These are phyloP conservation scores for Goniozus legneri DNA, from an alignment of 1,140 invertebrate species.

Conservation along the genomic window DNA sequence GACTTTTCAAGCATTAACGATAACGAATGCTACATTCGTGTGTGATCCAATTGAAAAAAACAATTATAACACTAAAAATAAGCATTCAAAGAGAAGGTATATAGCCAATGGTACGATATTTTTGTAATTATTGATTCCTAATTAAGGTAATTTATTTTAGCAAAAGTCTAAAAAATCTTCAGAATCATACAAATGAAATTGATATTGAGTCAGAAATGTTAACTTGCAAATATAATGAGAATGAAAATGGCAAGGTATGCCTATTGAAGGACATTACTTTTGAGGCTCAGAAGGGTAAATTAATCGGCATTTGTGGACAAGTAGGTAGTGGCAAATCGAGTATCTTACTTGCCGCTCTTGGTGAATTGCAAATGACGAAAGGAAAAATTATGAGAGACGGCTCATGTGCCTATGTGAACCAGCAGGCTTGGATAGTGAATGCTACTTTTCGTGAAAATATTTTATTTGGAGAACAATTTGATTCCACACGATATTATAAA, in stretches of 20 bases:
- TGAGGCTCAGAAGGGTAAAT: slow-evolving; percentile 51
- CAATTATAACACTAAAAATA: too few relatives aligned
- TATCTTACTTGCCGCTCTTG: slow-evolving; percentile 61
- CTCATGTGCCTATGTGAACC: slow-evolving; percentile 64
- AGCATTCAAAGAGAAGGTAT: too few relatives aligned
- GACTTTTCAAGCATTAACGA: slow-evolving; percentile 51
- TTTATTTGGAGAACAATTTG: slow-evolving; percentile 60
- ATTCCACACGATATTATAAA: slow-evolving; percentile 55
- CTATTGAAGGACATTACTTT: slow-evolving; percentile 45
- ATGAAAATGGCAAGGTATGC: too few relatives aligned
- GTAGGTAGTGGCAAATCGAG: slow-evolving; percentile 71
- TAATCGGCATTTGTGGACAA: slow-evolving; percentile 65
- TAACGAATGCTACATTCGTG: slow-evolving; percentile 57
- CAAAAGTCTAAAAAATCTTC: not conserved
- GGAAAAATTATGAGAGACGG: slow-evolving; percentile 60
- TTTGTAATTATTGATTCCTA: too few relatives aligned
- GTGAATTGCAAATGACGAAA: slow-evolving; percentile 53
- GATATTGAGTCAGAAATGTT: too few relatives aligned
- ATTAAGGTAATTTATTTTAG: not conserved
- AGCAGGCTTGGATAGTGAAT: slow-evolving; percentile 69
- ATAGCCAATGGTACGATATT: too few relatives aligned
- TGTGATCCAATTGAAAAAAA: slow-evolving; percentile 49
- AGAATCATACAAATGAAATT: slow-evolving; percentile 1
- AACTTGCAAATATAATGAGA: too few relatives aligned
- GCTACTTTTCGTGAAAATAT: slow-evolving; percentile 68